Conservation (phyloP, 2,888 invertebrate species). For the Temnothorax rugatulus region DNA sequence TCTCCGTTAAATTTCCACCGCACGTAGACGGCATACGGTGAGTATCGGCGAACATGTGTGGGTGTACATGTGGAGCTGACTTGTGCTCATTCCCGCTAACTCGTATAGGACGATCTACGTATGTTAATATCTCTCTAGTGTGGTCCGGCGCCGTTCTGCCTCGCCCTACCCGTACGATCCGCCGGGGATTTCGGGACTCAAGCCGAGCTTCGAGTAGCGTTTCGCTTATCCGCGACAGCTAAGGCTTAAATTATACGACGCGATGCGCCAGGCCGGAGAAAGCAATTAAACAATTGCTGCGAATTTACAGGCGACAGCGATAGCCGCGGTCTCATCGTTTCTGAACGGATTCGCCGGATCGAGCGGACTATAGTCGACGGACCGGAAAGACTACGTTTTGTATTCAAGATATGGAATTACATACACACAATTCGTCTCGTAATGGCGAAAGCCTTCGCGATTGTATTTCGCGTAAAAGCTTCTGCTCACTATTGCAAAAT, state of each 20-base stretch:
- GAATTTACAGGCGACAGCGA: slow-evolving; percentile 35
- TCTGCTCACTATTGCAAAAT: slow-evolving; percentile 21
- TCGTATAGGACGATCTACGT: slow-evolving; percentile 55
- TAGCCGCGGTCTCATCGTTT: slow-evolving; percentile 25
- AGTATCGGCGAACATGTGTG: slow-evolving; percentile 42
- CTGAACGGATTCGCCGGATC: slow-evolving; percentile 21
- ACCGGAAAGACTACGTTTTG: slow-evolving; percentile 39
- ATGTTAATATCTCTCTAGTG: slow-evolving; percentile 72
- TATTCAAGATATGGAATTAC: slow-evolving; percentile 39
- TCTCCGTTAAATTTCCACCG: slow-evolving; percentile 64
- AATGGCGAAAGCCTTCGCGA: slow-evolving; percentile 29
- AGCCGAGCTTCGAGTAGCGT: slow-evolving; percentile 56
- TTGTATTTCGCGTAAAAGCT: slow-evolving; percentile 48
- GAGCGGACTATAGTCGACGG: not conserved
- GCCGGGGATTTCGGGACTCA: slow-evolving; percentile 67
- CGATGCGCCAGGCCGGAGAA: not conserved
- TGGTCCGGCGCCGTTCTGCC: slow-evolving; percentile 53
- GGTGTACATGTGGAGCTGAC: slow-evolving; percentile 21
- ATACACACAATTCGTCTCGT: slow-evolving; percentile 22
- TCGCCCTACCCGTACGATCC: slow-evolving; percentile 34
- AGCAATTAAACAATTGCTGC: slow-evolving; percentile 59
- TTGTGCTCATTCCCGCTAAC: slow-evolving; percentile 26
- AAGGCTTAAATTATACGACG: slow-evolving; percentile 65
- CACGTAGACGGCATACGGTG: slow-evolving; percentile 52
- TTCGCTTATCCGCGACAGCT: slow-evolving; percentile 42